Evolutionary conservation across 2,888 invertebrate species (phyloP), one percentile per base, ranked within the genome.

Genomic region (Andrena flavipes): DNA sequence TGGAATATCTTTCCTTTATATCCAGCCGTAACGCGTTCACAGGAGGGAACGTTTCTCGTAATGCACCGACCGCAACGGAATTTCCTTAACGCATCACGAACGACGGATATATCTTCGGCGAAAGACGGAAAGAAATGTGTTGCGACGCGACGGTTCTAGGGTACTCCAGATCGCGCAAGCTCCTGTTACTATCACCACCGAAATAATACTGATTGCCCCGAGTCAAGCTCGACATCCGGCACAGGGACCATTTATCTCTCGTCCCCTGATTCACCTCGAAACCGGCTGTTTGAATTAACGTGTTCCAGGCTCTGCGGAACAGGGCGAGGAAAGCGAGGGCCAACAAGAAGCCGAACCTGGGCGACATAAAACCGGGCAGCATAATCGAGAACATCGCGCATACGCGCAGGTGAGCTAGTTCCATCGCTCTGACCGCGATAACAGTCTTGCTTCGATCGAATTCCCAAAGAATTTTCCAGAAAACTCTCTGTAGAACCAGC

Each of bases 351-450:
- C 97, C 98, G 20, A 96, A 97, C 86, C 93, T 96, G 79, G 96
- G 96, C 68, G 96, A 97, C 90, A 95, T 96, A 80, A 96, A 96
- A 87, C 96, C 96, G 51, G 97, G 97, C 79, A 96, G 97, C 90
- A 97, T 98, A 91, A 98, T 98, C 94, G 98, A 98, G 94, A 98
- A 98, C 93, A 96, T 98, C 84, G 97, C 97, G 68, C 97, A 97
- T 92, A 97, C 97, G 30, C 95, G 97, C 87, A 92, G 94, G 93
- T 94, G 87, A 93, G 92, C 23, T 56, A 56, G 71, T 30, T 62
- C 33, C 51, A 71, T 60, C 67, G 13, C 60, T 23, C 65, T 33
- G 42, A 13, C n/a, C 48, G 62, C 48, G 62, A 63, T 29, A 67
- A 35, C 26, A 23, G 33, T 51, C n/a, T 4, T 29, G 42, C 30